Percentiles rank a stretch among this genome's conserved stretches.
Conservation (phyloP, 2,797 vertebrate species). For the Sebastiscus albofasciatus region DNA sequence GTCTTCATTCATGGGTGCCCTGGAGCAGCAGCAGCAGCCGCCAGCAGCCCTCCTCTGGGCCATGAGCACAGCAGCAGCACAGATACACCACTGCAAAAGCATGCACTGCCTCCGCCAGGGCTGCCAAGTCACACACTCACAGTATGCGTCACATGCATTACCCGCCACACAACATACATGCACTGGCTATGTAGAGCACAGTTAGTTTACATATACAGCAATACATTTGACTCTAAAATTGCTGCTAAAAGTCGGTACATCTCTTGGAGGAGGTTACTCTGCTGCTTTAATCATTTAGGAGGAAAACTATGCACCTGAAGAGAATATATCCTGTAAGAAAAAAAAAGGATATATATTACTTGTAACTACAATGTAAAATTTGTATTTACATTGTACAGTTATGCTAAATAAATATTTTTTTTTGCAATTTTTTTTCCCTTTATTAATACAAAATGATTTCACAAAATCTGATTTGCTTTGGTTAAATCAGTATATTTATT, state of each 20-base stretch:
- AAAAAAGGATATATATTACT: background rate
- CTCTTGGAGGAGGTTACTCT: background rate
- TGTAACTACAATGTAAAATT: background rate
- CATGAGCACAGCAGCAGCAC: constrained; percentile 73
- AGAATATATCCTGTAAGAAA: constrained; percentile 15
- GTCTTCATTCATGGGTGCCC: constrained; percentile 83
- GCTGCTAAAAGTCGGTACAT: background rate
- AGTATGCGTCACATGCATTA: constrained; percentile 9
- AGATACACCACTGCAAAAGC: constrained; percentile 56
- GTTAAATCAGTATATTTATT: background rate
- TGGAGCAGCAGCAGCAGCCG: constrained; percentile 76
- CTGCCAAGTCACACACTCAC: constrained; percentile 35
- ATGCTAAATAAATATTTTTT: background rate
- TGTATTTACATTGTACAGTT: background rate
- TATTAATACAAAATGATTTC: background rate
- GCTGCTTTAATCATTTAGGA: constrained; percentile 1
- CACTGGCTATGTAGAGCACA: background rate
- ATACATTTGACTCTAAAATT: background rate
- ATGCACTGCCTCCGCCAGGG: constrained; percentile 42
- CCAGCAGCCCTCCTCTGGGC: constrained; percentile 78
- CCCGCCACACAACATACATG: constrained; percentile 5
- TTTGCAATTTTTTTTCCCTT: background rate
- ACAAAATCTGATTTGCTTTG: background rate
- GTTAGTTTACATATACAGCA: background rate
- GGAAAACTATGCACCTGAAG: background rate